Evolutionary conservation across 1,140 invertebrate genomes (phyloP).

Genomic region (Watersipora subatra): DNA sequence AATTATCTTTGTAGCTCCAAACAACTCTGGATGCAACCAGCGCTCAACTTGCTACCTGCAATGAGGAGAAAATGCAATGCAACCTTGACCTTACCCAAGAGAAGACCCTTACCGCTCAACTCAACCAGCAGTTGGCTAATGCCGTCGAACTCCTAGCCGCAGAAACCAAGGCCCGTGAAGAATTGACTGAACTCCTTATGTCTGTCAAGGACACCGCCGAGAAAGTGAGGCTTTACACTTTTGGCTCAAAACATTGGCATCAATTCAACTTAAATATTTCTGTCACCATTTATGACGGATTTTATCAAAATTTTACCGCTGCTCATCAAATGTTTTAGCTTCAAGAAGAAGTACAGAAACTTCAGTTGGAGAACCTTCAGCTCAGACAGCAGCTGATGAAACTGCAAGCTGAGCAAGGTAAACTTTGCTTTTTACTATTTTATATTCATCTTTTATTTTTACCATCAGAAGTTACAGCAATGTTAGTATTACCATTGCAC

Average conservation of each 20-base stretch:
- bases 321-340: neutral
- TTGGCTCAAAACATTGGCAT: too few relatives aligned
- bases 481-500: neutral
- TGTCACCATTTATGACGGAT: too few relatives aligned
- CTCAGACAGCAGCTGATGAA: neutral
- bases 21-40: neutral
- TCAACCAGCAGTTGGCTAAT: neutral
- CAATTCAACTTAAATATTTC: neutral
- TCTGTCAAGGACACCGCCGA: neutral
- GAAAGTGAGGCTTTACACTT: too few relatives aligned
- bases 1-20: neutral
- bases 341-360: constrained; percentile 1
- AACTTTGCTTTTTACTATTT: neutral
- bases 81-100: neutral
- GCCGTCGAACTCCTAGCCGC: neutral
- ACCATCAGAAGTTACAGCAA: neutral
- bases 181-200: neutral
- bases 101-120: neutral
- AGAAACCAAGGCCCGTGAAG: neutral
- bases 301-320: too few relatives aligned
- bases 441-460: neutral
- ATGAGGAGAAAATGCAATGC: neutral
- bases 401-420: neutral
- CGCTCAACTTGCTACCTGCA: neutral
- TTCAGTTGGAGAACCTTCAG: neutral